A percentile compares a stretch with the other conserved stretches of the same genome.
Evolutionary conservation across 2,888 invertebrate genomes (phyloP).

Genomic region (Platycheirus albimanus): DNA sequence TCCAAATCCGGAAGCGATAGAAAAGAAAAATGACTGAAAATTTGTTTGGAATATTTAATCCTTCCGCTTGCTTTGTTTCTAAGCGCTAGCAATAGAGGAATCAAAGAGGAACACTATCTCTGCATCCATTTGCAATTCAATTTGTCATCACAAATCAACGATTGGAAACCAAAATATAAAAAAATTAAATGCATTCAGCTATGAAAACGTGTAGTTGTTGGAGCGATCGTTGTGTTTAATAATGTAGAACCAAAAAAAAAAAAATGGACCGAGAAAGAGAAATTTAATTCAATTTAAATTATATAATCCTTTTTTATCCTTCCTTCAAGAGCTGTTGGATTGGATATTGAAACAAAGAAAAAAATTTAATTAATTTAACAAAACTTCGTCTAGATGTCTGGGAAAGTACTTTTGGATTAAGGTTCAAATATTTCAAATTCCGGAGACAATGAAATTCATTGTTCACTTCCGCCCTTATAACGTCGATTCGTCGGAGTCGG

Average conservation of each 20-base stretch:
- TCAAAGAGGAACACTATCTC: slow-evolving; percentile 13
- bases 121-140: slow-evolving; percentile 41
- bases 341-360: background rate
- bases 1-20: background rate
- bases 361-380: background rate
- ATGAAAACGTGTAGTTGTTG: slow-evolving; percentile 12
- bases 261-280: slow-evolving; percentile 4
- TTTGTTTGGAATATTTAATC: slow-evolving; percentile 35
- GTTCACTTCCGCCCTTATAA: slow-evolving; percentile 19
- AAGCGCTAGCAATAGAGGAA: background rate
- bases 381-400: slow-evolving; percentile 33
- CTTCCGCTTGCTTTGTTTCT: slow-evolving; percentile 1
- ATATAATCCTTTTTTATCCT: background rate
- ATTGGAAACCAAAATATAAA: slow-evolving; percentile 35
- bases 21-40: background rate
- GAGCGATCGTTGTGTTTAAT: slow-evolving; percentile 32
- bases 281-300: slow-evolving; percentile 41
- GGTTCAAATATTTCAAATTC: slow-evolving; percentile 42
- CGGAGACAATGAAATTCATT: slow-evolving; percentile 55
- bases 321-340: background rate
- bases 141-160: slow-evolving; percentile 37
- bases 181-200: slow-evolving; percentile 30
- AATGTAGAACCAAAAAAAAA: slow-evolving; percentile 30
- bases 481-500: too few species aligned
- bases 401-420: slow-evolving; percentile 5